phyloP scores from a whole-genome alignment of 30 jellyfish, hydroid and myxozoan species.

The Nemopilema nomurai region DNA sequence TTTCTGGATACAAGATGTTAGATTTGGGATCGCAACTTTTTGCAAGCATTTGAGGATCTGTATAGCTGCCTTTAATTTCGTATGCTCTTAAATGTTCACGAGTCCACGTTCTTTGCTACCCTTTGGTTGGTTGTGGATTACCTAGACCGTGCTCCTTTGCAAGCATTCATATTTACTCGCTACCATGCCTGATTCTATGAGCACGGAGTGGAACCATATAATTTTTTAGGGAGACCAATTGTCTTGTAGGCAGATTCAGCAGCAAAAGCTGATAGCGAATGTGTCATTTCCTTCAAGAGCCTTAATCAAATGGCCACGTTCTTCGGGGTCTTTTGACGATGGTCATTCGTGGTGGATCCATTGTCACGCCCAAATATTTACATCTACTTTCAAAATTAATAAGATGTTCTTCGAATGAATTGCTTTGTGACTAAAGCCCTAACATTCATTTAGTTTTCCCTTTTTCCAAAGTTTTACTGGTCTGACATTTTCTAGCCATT shows the following conservation, averaged over 20 bases:
- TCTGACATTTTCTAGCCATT: conserved; percentile 2
- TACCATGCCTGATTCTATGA: neutral
- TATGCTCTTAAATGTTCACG: conserved; percentile 41
- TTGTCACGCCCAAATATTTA: conserved; percentile 32
- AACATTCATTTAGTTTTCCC: conserved; percentile 12
- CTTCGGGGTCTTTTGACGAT: conserved; percentile 17
- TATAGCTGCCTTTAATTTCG: conserved; percentile 50
- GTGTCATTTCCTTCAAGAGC: conserved; percentile 23
- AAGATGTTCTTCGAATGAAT: conserved; percentile 1
- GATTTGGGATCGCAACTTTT: conserved; percentile 14
- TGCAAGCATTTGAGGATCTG: conserved; percentile 51
- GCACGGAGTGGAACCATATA: conserved; percentile 19
- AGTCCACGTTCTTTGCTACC: conserved; percentile 23
- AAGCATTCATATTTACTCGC: neutral
- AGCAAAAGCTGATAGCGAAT: conserved; percentile 14
- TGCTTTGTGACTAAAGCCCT: conserved; percentile 5
- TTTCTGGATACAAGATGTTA: conserved; percentile 5
- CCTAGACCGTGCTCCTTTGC: conserved; percentile 20
- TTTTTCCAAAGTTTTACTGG: neutral
- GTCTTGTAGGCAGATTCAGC: conserved; percentile 35
- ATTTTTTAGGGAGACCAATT: conserved; percentile 3
- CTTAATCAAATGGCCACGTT: conserved; percentile 21
- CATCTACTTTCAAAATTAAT: conserved; percentile 16
- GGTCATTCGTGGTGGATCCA: conserved; percentile 43
- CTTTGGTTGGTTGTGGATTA: conserved; percentile 4